Conservation (phyloP, 2,888 invertebrate species). For the Epirrhoe alternata region DNA sequence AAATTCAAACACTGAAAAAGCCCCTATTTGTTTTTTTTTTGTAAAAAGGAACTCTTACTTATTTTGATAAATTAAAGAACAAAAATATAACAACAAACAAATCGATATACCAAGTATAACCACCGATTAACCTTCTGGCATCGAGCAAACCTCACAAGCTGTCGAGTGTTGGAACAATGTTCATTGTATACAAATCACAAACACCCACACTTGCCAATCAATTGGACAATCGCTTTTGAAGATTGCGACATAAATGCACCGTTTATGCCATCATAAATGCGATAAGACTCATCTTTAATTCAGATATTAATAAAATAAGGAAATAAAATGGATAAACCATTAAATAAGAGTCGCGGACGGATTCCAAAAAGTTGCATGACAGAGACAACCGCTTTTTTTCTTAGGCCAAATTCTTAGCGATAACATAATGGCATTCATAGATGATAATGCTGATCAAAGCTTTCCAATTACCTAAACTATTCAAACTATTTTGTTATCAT, state of each 20-base stretch:
- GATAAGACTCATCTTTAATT: constrained; percentile 43
- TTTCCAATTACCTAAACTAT: no score
- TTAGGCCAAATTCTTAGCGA: no score
- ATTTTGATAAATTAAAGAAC: no score
- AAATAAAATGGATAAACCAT: background rate
- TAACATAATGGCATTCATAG: background rate
- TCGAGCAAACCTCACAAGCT: constrained; percentile 39
- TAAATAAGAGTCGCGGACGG: background rate
- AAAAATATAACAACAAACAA: constrained; percentile 4
- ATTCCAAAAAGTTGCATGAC: background rate
- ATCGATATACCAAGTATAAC: constrained; percentile 33
- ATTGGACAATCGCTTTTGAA: constrained; percentile 44
- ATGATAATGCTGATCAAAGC: background rate
- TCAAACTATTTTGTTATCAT: background rate
- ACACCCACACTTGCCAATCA: constrained; percentile 43
- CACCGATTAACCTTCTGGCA: constrained; percentile 59
- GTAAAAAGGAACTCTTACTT: no score
- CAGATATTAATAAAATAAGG: constrained; percentile 21
- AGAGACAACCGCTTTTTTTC: no score
- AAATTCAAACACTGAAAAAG: no score
- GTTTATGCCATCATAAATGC: constrained; percentile 30
- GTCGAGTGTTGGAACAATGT: constrained; percentile 69
- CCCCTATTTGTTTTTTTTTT: no score
- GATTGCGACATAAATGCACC: constrained; percentile 43
- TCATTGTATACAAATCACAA: constrained; percentile 82